Percentiles rank a stretch among this genome's conserved stretches.
phyloP scores from a whole-genome alignment of 2,113 vertebrate species.

The Sitta europaea region DNA sequence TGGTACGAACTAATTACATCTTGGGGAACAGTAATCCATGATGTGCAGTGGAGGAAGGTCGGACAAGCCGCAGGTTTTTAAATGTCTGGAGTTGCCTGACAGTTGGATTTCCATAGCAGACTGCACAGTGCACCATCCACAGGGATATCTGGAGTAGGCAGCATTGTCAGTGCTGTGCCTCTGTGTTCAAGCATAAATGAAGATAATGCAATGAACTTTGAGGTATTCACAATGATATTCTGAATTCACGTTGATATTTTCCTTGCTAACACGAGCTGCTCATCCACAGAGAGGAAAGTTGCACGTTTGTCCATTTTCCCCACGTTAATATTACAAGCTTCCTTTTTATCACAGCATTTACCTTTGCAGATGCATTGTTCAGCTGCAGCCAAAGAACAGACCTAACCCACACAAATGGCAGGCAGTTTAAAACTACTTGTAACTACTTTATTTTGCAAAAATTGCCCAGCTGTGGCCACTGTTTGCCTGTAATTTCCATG shows the following conservation, averaged over 20 bases:
- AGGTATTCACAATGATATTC: neutral
- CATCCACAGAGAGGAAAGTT: neutral
- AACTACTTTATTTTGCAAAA: neutral
- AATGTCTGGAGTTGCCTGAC: neutral
- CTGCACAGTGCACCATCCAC: neutral
- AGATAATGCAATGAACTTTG: neutral
- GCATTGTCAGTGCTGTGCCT: neutral
- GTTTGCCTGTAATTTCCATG: neutral
- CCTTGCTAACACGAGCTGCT: neutral
- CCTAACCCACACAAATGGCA: neutral
- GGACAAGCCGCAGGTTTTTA: neutral
- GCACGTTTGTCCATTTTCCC: neutral
- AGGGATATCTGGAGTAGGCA: slow-evolving; percentile 25
- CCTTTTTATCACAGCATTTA: neutral
- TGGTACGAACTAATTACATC: neutral
- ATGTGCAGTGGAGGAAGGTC: neutral
- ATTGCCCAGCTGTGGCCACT: neutral
- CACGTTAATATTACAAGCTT: neutral
- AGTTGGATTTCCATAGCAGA: neutral
- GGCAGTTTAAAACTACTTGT: neutral
- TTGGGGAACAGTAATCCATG: neutral
- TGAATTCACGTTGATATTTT: neutral
- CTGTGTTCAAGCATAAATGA: neutral
- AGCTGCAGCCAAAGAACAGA: neutral
- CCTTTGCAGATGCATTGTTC: neutral